phyloP scores from a whole-genome alignment of 53 echinoderm and acorn worm species.

The Apostichopus leukothele region DNA sequence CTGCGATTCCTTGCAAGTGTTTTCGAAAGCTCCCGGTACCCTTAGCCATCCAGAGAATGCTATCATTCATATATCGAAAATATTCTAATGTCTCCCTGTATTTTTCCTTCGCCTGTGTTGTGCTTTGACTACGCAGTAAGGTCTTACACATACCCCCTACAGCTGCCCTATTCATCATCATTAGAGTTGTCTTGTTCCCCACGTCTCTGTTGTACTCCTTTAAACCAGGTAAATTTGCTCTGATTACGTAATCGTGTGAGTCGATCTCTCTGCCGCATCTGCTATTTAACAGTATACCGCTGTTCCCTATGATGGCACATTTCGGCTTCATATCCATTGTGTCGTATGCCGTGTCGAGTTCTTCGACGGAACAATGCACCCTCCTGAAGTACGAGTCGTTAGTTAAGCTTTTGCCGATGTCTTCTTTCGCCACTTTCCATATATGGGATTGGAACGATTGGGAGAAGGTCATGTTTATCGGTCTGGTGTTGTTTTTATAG shows the following conservation, averaged over 20 bases:
- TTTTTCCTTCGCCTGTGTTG: too few relatives aligned
- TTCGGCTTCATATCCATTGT: not conserved
- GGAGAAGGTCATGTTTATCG: not conserved
- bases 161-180: not conserved
- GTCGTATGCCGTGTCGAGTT: not conserved
- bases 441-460: not conserved
- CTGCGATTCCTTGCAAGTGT: not conserved
- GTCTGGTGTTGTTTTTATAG: not conserved
- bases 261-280: constrained; percentile 34
- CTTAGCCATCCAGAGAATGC: constrained; percentile 1
- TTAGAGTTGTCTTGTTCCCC: constrained; percentile 14
- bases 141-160: not conserved
- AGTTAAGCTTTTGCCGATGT: not conserved
- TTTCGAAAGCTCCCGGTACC: not conserved
- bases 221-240: constrained; percentile 29
- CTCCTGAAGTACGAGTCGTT: not conserved
- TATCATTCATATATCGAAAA: not conserved
- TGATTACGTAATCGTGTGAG: constrained; percentile 40
- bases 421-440: not conserved
- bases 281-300: constrained; percentile 28
- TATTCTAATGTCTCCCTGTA: not conserved
- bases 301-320: constrained; percentile 42
- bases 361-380: not conserved
- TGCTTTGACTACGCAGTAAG: not conserved
- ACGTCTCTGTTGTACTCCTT: constrained; percentile 25